Percentiles rank a stretch among this genome's conserved stretches.
Evolutionary conservation across 2,113 vertebrate genomes (phyloP).

Genomic region (Mus musculus): DNA sequence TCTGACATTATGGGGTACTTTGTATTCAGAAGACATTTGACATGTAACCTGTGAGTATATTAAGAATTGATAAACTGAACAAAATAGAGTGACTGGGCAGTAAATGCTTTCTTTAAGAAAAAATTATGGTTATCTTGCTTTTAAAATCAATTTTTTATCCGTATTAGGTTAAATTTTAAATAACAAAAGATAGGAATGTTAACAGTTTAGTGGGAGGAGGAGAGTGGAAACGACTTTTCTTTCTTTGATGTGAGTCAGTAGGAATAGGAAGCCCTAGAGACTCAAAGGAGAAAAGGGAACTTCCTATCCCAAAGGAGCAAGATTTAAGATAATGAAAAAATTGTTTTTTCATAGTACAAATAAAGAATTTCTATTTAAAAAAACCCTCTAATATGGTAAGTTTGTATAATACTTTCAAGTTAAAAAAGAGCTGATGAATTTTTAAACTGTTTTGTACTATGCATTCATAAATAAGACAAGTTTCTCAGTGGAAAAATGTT

Average conservation of each 20-base stretch:
- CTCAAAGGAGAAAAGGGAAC: neutral
- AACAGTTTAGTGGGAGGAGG: neutral
- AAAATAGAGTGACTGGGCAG: neutral
- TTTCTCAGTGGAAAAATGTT: constrained; percentile 27
- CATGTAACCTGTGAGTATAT: neutral
- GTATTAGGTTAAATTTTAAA: neutral
- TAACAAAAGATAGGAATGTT: neutral
- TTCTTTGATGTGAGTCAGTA: neutral
- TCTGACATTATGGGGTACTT: neutral
- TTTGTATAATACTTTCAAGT: constrained; percentile 38
- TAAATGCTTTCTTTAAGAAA: neutral
- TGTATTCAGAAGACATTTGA: neutral
- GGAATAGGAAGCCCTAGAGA: neutral
- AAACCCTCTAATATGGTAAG: neutral
- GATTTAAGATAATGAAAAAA: neutral
- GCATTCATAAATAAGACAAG: constrained; percentile 67
- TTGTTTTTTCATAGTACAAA: neutral
- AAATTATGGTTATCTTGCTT: neutral
- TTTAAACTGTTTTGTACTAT: constrained; percentile 42
- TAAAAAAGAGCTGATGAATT: neutral
- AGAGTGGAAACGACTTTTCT: neutral
- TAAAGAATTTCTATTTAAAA: neutral
- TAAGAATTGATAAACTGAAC: neutral
- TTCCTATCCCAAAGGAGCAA: neutral
- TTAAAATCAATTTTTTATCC: neutral